Conservation (phyloP, 1,140 invertebrate genomes). For the Dreissena polymorpha region DNA sequence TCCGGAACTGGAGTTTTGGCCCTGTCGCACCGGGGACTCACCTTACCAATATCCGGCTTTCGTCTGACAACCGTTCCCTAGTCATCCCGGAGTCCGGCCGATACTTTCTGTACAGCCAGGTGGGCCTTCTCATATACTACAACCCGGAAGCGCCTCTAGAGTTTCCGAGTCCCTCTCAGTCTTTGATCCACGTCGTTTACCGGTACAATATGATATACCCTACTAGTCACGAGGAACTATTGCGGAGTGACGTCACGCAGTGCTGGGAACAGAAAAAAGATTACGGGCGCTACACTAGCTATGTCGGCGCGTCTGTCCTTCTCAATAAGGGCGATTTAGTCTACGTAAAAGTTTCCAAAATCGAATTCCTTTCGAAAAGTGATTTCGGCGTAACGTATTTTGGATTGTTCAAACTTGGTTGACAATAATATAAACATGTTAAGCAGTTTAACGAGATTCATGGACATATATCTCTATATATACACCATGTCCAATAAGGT, state of each 20-base stretch:
- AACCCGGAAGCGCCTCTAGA: neutral
- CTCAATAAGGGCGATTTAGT: slow-evolving; percentile 40
- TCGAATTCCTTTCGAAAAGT: neutral
- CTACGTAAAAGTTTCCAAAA: slow-evolving; percentile 19
- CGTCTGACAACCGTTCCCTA: slow-evolving; percentile 16
- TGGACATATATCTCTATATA: too few relatives aligned
- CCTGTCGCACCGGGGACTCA: neutral
- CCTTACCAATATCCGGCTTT: slow-evolving; percentile 11
- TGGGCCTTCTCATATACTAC: slow-evolving; percentile 28
- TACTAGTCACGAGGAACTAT: slow-evolving; percentile 5
- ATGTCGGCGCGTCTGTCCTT: slow-evolving; percentile 20
- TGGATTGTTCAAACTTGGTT: slow-evolving; percentile 32
- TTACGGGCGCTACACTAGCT: slow-evolving; percentile 40
- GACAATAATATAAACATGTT: too few relatives aligned
- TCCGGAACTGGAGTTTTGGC: too few relatives aligned
- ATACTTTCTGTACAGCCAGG: slow-evolving; percentile 49
- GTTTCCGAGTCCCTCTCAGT: neutral
- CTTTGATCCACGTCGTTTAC: slow-evolving; percentile 12
- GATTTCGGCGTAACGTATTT: slow-evolving; percentile 17
- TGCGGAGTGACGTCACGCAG: slow-evolving; percentile 25
- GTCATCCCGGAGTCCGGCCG: slow-evolving; percentile 26
- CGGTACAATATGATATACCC: slow-evolving; percentile 48
- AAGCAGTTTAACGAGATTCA: too few relatives aligned
- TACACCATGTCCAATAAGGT: too few relatives aligned
- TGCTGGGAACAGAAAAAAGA: slow-evolving; percentile 47